Evolutionary conservation across 2,113 vertebrate genomes (phyloP), one percentile per base, ranked within the genome.

Genomic region (Takifugu bimaculatus): DNA sequence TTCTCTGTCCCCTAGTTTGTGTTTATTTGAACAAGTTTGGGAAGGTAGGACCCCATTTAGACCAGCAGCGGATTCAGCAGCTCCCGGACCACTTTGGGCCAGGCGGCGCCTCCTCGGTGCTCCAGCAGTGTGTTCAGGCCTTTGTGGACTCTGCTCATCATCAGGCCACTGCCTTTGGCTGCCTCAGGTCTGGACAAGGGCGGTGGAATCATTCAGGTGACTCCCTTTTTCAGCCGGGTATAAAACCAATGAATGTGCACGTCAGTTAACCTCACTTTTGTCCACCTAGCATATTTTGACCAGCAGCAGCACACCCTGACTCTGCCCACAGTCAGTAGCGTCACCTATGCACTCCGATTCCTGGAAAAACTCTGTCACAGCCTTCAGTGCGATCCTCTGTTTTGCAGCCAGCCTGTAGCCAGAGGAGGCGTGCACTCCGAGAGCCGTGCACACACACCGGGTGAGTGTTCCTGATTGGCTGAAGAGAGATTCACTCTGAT

Each of bases 91-190:
- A n/a, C n/a, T n/a, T n/a, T n/a, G n/a, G n/a, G n/a, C 97, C 96
- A 2, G 97, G 95, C 68, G 92, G 92, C 52, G 96, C 96, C 26
- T 96, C 96, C 5, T 95, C 96, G 2, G 97, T 99, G 27, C 88
- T 99, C 60, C 97, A 99, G 88, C 97, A 98, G 85, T 97, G 96
- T 60, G 95, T 98, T 55, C 97, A 98, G 85, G 97, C 96, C 68
- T 99, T 96, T 85, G 94, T 98, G 59, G 97, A 98, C 88, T 98
- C 93, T 0, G 96, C 96, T 57, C 93, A 94, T 69, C 93, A 98
- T 72, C 96, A 98, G 91, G 91, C 91, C 82, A 91, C 92, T 0
- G 93, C 98, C 78, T 98, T 97, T 88, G 90, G 92, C 85, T 96
- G 97, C 84, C 93, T 99, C 74, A 99, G 98, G 68, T 93, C 95